Evolutionary conservation across 2,797 vertebrate species (phyloP).

Genomic region (Argentina silus): DNA sequence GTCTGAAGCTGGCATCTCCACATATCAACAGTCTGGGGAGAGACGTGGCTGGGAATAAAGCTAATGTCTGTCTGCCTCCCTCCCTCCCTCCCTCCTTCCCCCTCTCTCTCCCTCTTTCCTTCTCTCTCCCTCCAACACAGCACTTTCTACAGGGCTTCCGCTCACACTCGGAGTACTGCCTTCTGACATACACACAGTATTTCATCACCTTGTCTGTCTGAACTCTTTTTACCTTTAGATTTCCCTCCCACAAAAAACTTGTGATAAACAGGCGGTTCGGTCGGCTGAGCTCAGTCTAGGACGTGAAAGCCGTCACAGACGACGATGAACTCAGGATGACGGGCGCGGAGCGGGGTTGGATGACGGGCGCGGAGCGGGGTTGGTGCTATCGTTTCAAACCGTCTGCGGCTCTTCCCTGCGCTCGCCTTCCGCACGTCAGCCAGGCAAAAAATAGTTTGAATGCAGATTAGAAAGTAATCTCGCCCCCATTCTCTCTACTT

Average conservation of each 20-base stretch:
- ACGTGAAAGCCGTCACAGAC: no score
- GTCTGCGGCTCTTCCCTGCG: no score
- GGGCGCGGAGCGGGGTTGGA: no score
- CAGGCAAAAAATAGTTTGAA: conserved; percentile 35
- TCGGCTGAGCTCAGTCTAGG: neutral
- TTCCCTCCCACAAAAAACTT: neutral
- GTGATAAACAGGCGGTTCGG: neutral
- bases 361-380: no score
- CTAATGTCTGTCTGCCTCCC: conserved; percentile 71
- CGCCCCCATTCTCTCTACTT: conserved; percentile 51
- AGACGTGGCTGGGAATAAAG: conserved; percentile 64
- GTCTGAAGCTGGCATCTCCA: conserved; percentile 77
- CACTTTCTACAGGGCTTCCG: conserved; percentile 65
- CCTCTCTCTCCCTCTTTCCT: conserved; percentile 54
- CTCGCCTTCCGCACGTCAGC: neutral
- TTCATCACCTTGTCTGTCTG: conserved; percentile 58
- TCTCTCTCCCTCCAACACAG: conserved; percentile 62
- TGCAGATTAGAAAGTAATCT: conserved; percentile 66
- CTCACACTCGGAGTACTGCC: conserved; percentile 44
- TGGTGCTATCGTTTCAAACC: no score
- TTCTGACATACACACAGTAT: conserved; percentile 60
- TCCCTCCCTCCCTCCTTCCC: conserved; percentile 19
- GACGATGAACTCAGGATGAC: no score
- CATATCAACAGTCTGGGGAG: conserved; percentile 78
- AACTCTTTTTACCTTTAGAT: neutral